Conservation (phyloP, 1,140 invertebrate species). For the Campoletis sonorensis region DNA sequence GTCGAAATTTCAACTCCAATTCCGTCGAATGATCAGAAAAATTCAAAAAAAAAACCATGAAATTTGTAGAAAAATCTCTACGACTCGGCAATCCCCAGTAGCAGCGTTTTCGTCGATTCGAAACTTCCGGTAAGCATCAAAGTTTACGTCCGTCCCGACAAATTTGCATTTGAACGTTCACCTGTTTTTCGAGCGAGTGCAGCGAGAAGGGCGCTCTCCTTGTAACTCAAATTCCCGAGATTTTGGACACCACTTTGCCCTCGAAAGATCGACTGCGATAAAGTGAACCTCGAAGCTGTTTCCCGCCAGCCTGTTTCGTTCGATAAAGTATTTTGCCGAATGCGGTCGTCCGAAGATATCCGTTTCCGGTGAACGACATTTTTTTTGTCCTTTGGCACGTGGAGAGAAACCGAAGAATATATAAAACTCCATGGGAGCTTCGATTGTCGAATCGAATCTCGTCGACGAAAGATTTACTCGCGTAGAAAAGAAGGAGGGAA, state of each 20-base stretch:
- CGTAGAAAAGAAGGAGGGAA: background rate
- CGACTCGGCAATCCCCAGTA: background rate
- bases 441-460: slow-evolving; percentile 10
- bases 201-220: background rate
- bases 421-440: background rate
- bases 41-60: no score
- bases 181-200: background rate
- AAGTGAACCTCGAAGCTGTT: background rate
- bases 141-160: slow-evolving; percentile 18
- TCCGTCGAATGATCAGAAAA: no score
- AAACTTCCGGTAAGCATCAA: slow-evolving; percentile 1
- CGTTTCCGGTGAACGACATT: slow-evolving; percentile 1
- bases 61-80: background rate
- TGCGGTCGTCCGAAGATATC: background rate
- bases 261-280: background rate
- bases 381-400: slow-evolving; percentile 4
- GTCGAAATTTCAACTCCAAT: no score
- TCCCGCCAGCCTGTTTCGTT: background rate
- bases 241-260: background rate
- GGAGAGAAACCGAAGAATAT: slow-evolving; percentile 1
- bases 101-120: background rate
- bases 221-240: background rate
- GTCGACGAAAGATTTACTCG: background rate
- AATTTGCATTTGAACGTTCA: slow-evolving; percentile 14
- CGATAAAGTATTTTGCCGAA: slow-evolving; percentile 19